Evolutionary conservation across 1,140 invertebrate genomes (phyloP).

Genomic region (Parapsyche elsis): DNA sequence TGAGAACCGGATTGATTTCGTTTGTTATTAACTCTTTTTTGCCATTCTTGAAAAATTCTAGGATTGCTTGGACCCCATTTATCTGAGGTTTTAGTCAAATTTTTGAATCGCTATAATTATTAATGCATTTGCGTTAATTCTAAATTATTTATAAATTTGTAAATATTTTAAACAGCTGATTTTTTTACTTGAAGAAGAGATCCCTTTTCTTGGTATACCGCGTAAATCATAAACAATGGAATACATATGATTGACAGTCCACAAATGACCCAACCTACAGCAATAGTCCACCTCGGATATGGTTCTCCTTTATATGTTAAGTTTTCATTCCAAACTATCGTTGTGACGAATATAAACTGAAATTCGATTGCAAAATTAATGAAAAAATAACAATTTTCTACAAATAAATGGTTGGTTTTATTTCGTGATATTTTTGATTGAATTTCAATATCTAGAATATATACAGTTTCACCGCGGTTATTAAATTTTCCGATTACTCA

Average conservation of each 20-base stretch:
- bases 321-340: slow-evolving; percentile 68
- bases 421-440: neutral
- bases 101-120: slow-evolving; percentile 46
- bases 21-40: neutral
- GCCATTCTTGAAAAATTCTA: neutral
- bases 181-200: slow-evolving; percentile 38
- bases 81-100: slow-evolving; percentile 28
- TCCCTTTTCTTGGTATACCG: slow-evolving; percentile 38
- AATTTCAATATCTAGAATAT: neutral
- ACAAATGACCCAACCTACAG: slow-evolving; percentile 74
- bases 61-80: slow-evolving; percentile 39
- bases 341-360: slow-evolving; percentile 72
- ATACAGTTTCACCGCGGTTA: too few species aligned
- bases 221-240: slow-evolving; percentile 48
- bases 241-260: slow-evolving; percentile 51
- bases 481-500: neutral
- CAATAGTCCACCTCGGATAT: slow-evolving; percentile 73
- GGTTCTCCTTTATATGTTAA: slow-evolving; percentile 68
- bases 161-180: neutral
- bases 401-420: neutral
- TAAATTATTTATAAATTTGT: neutral
- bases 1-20: too few species aligned
- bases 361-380: slow-evolving; percentile 52
- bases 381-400: neutral
- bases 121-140: neutral